Base-by-base conservation (phyloP, 2,797 vertebrate species). In the Thalassophryne amazonica region DNA sequence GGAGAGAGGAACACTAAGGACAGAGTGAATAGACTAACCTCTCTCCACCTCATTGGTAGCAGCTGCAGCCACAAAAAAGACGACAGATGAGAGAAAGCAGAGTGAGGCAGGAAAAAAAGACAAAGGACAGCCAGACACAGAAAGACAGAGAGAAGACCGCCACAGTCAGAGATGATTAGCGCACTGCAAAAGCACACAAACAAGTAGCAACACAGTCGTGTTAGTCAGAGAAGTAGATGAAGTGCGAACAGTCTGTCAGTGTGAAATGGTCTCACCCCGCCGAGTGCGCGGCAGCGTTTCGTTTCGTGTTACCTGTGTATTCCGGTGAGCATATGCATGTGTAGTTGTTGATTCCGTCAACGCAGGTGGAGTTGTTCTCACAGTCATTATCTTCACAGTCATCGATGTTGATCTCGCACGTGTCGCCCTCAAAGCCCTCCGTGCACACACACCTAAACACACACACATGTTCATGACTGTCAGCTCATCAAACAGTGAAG, bases 1-100 rank as follows among this genome's bases (percentile, higher is more conserved):
- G 49, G 24, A 72, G 40, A 61, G 70, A 64, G 40, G 60, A 54
- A 64, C 28, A 60, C 38, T 29, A 63, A 53, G 54, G 62, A 67
- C 56, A 73, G 71, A 77, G 74, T 60, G 60, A 83, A 87, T 89
- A 89, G 76, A 99, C 97, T 98, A 91, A 99, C 96, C 97, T 98
- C 97, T 97, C 93, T 99, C 96, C 95, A 99, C 97, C 93, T 98
- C 96, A 98, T 98, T 99, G 93, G 95, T 95, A 94, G 95, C 96
- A 94, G 95, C 96, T 93, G 97, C 92, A 94, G 93, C 93, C 89
- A 92, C 92, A 92, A 41, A 73, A 31, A 71, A 76, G 34, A 88
- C 47, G 47, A 76, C 35, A 75, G 58, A 74, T 76, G 70, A 82
- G 25, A 75, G 72, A 75, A 69, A 83, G 73, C 69, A 83, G 74